phyloP scores from a whole-genome alignment of 2,888 invertebrate species.

The Allacma fusca region DNA sequence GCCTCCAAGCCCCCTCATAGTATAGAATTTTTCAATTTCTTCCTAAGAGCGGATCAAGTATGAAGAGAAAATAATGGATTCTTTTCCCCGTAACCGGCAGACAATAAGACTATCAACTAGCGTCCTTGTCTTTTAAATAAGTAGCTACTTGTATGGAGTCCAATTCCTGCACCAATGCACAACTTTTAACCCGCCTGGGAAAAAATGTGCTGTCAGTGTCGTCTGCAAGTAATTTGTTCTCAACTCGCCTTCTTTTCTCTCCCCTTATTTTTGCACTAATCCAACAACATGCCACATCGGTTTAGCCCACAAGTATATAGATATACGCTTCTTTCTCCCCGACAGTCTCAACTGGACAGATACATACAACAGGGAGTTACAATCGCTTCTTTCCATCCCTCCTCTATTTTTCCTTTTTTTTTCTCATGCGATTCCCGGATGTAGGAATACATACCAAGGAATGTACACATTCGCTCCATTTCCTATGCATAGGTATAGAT shows the following conservation, averaged over 20 bases:
- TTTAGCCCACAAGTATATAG: slow-evolving; percentile 31
- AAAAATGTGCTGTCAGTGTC: slow-evolving; percentile 26
- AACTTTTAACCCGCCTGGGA: slow-evolving; percentile 5
- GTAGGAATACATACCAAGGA: not conserved
- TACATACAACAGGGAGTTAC: not conserved
- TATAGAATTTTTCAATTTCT: not conserved
- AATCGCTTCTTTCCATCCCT: not conserved
- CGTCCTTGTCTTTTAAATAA: not conserved
- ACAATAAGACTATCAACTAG: not conserved
- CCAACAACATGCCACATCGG: slow-evolving; percentile 32
- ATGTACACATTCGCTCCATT: too few relatives aligned
- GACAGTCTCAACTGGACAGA: not conserved
- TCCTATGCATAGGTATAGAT: too few relatives aligned
- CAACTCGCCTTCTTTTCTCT: not conserved
- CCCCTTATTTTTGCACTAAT: slow-evolving; percentile 21
- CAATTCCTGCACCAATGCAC: not conserved
- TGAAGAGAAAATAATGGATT: not conserved
- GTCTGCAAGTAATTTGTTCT: slow-evolving; percentile 23
- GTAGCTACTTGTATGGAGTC: not conserved
- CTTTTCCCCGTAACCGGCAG: not conserved
- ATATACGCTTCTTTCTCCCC: not conserved
- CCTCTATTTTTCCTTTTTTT: not conserved
- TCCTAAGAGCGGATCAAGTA: not conserved
- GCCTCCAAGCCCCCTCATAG: not conserved
- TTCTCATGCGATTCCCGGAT: not conserved